Evolutionary conservation across 2,797 vertebrate genomes (phyloP).

Genomic region (Lagocephalus sceleratus): DNA sequence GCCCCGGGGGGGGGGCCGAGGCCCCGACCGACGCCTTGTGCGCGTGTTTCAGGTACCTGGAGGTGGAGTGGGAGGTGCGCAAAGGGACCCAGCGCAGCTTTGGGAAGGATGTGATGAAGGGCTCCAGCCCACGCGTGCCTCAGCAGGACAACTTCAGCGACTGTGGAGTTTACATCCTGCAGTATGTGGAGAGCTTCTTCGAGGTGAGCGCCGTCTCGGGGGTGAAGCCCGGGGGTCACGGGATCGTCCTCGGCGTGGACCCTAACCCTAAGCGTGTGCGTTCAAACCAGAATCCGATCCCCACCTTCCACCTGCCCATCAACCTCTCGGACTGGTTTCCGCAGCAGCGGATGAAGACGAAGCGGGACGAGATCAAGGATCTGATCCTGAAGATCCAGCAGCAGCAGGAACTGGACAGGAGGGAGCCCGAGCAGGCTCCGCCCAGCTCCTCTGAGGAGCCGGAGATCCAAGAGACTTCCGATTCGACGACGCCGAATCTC

Average conservation of each 20-base stretch:
- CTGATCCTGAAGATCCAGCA: constrained; percentile 88
- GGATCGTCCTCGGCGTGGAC: too few relatives aligned
- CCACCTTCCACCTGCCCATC: constrained; percentile 91
- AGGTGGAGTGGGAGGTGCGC: constrained; percentile 96
- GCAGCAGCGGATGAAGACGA: constrained; percentile 93
- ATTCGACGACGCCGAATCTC: constrained; percentile 50
- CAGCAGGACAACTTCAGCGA: constrained; percentile 99
- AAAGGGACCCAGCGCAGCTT: constrained; percentile 88
- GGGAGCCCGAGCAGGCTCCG: constrained; percentile 54
- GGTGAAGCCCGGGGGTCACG: too few relatives aligned
- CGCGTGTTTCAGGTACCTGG: constrained; percentile 85
- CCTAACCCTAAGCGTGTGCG: not conserved
- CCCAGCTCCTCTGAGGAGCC: constrained; percentile 67
- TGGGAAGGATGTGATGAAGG: constrained; percentile 94
- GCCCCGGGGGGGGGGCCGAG: too few relatives aligned
- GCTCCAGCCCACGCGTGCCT: constrained; percentile 94
- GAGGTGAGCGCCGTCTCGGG: constrained; percentile 75
- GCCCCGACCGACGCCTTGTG: not conserved
- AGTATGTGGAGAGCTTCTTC: constrained; percentile 99
- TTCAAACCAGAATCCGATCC: constrained; percentile 41
- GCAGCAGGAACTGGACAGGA: constrained; percentile 81
- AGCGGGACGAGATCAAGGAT: constrained; percentile 90
- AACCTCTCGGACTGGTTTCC: constrained; percentile 94
- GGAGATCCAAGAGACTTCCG: constrained; percentile 70
- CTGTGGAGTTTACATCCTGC: constrained; percentile 93